These are phyloP conservation scores for Micromesistius poutassou DNA, from an alignment of 2,797 vertebrate genomes.

Conservation along the genomic window DNA sequence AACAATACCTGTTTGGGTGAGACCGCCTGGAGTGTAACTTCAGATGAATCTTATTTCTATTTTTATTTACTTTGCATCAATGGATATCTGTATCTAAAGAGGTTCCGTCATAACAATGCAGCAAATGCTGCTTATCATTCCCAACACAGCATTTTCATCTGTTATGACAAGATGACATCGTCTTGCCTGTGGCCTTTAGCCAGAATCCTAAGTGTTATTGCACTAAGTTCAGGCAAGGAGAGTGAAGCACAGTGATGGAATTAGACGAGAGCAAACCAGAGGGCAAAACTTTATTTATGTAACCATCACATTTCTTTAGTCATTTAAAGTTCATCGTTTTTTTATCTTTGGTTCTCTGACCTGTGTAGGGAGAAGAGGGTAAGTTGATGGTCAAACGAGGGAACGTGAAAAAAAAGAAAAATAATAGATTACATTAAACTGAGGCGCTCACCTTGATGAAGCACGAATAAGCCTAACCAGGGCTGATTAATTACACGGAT, in stretches of 20 bases:
- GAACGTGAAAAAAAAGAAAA: constrained; percentile 19
- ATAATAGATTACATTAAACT: constrained; percentile 35
- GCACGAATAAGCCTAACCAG: constrained; percentile 68
- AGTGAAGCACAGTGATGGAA: neutral
- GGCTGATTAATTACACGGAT: constrained; percentile 74
- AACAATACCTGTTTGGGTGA: too few species aligned
- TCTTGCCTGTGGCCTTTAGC: neutral
- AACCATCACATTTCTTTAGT: too few species aligned
- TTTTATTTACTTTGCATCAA: too few species aligned
- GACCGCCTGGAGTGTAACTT: too few species aligned
- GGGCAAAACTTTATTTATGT: neutral
- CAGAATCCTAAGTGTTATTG: neutral
- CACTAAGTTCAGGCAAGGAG: neutral
- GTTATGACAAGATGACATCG: neutral
- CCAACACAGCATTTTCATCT: neutral
- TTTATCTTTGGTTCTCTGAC: neutral
- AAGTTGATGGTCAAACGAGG: neutral
- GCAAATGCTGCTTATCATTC: neutral
- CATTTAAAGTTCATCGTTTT: too few species aligned
- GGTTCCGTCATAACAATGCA: neutral
- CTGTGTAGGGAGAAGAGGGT: neutral
- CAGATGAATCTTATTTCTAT: too few species aligned
- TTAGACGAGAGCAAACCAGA: neutral
- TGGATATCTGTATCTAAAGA: too few species aligned
- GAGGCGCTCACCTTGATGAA: constrained; percentile 59